Evolutionary conservation across 2,113 vertebrate species (phyloP).

Genomic region (Pelecanoides urinatrix): DNA sequence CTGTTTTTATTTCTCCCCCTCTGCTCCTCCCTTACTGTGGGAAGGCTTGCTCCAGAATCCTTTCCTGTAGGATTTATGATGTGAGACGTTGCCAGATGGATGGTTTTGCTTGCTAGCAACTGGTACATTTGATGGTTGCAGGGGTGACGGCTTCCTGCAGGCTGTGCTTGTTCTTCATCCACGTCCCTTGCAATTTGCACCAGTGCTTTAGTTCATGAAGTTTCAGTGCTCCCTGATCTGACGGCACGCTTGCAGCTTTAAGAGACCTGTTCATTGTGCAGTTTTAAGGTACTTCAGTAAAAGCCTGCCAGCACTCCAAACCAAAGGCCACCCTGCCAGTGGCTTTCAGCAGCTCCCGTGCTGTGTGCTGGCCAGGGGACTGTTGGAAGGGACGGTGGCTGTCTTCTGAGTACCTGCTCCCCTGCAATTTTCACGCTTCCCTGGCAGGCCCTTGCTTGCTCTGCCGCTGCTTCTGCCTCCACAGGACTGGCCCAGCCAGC

Average conservation of each 20-base stretch:
- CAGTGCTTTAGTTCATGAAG: not conserved
- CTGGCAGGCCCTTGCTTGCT: not conserved
- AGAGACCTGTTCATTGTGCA: not conserved
- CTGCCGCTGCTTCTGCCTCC: not conserved
- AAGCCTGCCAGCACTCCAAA: not conserved
- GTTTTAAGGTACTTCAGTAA: not conserved
- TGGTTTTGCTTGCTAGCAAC: not conserved
- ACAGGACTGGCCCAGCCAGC: not conserved
- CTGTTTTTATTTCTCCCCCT: not conserved
- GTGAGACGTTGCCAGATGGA: not conserved
- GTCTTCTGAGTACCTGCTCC: not conserved
- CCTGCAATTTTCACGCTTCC: not conserved
- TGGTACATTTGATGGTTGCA: not conserved
- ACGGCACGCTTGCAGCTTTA: not conserved
- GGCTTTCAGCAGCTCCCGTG: not conserved
- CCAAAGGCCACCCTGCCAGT: accelerated
- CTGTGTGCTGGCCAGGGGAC: not conserved
- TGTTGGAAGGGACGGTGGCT: not conserved
- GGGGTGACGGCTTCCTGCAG: not conserved
- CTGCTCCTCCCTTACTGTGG: not conserved
- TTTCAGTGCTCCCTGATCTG: not conserved
- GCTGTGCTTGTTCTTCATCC: not conserved
- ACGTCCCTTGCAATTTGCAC: not conserved
- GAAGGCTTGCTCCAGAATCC: not conserved
- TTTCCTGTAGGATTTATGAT: not conserved